Conservation (phyloP, 2,888 invertebrate genomes). For the Hybos culiciformis region DNA sequence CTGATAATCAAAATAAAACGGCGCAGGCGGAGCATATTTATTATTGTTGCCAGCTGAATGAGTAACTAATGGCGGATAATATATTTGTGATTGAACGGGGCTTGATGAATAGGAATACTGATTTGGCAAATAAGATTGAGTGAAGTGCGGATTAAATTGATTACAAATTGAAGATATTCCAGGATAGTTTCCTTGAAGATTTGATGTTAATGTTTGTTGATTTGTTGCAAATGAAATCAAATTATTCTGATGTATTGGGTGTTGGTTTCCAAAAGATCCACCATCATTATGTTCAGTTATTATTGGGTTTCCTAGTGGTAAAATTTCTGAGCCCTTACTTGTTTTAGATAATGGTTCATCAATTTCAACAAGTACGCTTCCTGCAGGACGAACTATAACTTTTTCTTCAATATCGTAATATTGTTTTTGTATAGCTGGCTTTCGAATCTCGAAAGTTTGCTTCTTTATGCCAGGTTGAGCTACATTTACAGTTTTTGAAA, state of each 20-base stretch:
- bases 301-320: conserved; percentile 22
- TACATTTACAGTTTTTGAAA: conserved; percentile 43
- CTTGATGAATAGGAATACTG: background rate
- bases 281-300: background rate
- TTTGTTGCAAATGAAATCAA: too few species aligned
- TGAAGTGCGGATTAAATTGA: background rate
- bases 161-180: background rate
- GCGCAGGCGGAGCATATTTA: too few species aligned
- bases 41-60: too few species aligned
- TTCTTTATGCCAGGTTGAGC: conserved; percentile 44
- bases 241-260: background rate
- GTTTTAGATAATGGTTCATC: conserved; percentile 44
- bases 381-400: conserved; percentile 44
- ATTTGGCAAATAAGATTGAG: background rate
- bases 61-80: too few species aligned
- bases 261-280: background rate
- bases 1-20: too few species aligned
- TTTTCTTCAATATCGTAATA: conserved; percentile 50
- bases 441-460: conserved; percentile 42
- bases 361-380: conserved; percentile 45
- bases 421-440: conserved; percentile 48
- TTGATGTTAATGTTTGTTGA: background rate
- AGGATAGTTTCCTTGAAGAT: background rate
- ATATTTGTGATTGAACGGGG: background rate
- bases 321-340: conserved; percentile 34